Percentiles rank a stretch among this genome's conserved stretches.
phyloP scores from a whole-genome alignment of 2,113 vertebrate species.

The Rhinopithecus roxellana region DNA sequence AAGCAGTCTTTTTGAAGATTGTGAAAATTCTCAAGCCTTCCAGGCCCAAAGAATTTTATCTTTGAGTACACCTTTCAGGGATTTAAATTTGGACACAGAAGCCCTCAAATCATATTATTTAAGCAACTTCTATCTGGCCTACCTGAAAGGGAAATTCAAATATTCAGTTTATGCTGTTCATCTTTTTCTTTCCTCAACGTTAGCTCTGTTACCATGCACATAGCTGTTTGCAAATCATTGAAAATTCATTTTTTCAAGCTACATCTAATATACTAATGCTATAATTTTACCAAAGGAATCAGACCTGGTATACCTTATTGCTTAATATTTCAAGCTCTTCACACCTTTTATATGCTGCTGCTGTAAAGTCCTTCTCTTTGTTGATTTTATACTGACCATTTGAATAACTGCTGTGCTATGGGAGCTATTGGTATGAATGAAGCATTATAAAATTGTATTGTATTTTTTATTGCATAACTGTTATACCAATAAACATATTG shows the following conservation, averaged over 20 bases:
- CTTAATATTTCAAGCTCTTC: background rate
- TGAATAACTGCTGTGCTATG: background rate
- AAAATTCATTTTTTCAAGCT: background rate
- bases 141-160: background rate
- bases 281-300: background rate
- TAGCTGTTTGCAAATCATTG: background rate
- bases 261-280: background rate
- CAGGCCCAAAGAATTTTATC: background rate
- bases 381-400: slow-evolving; percentile 51
- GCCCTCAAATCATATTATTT: background rate
- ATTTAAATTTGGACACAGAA: background rate
- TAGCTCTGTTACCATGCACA: background rate
- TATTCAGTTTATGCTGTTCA: background rate
- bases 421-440: slow-evolving; percentile 39
- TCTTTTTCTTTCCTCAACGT: background rate
- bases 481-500: slow-evolving; percentile 70
- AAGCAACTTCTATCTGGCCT: background rate
- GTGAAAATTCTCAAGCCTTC: background rate
- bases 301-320: background rate
- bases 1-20: background rate
- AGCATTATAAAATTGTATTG: slow-evolving; percentile 63
- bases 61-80: background rate
- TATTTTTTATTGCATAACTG: slow-evolving; percentile 68
- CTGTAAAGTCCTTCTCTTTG: background rate
- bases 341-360: background rate